Evolutionary conservation across 1,140 invertebrate species (phyloP), one percentile per base, ranked within the genome.

Genomic region (Saccostrea echinata): DNA sequence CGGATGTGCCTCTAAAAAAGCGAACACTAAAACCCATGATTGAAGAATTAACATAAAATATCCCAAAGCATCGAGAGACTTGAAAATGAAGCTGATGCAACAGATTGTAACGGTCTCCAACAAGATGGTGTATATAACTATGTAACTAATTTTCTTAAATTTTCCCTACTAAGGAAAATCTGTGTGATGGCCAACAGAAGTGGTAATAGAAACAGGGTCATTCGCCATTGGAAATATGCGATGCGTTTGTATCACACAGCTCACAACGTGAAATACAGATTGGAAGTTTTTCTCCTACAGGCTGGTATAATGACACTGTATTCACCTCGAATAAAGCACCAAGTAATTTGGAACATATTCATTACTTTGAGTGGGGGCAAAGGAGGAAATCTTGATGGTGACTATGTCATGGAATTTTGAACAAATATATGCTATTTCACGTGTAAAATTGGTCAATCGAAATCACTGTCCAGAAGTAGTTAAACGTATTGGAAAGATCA

Each of bases 191-290:
- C 86, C n/a, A 86, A 76, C n/a, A 57, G 86, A 57, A 55, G 27
- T 83, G 86, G 86, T 12, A 76, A 86, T 86, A 76, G 86, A 12
- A 51, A 43, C 30, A 53, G 86, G 18, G 24, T 61, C 0, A 24
- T 86, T 35, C 9, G 86, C 27, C 86, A 86, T 80, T 82, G 86
- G 86, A 82, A 86, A 51, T 86, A 86, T 86, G 71, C 71, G 2
- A 35, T 61, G 13, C 30, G 82, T 35, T 13, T 61, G 18, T 86
- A 85, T 21, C 55, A 85, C 33, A 24, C 13, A 13, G 84, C 53
- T 16, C 84, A 85, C 33, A 85, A 85, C 35, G 27, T 57, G 1
- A 85, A 85, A 30, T 85, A 85, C 55, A 8, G 84, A 64, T 27
- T 85, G 3, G 57, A 85, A n/a, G 57, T 3, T 9, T 85, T 85